Evolutionary conservation across 2,113 vertebrate species (phyloP), one percentile per base, ranked within the genome.

Genomic region (Lucifuga dentata): DNA sequence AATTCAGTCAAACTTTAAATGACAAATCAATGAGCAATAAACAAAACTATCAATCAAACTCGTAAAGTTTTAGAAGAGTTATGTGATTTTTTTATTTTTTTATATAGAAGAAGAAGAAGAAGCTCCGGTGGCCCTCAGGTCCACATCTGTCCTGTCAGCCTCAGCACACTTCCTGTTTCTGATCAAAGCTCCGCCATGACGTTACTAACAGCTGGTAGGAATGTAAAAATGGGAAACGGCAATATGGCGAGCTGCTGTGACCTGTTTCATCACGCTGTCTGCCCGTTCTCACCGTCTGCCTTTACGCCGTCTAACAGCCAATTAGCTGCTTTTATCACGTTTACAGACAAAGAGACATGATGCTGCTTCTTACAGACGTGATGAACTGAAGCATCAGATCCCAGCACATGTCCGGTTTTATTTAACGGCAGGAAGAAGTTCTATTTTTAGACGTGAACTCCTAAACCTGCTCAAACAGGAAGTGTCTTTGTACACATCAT

Each of bases 121-220:
- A 56, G 58, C 20, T 13, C 53, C 11, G 11, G 62, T 59, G 43
- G 66, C 78, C 81, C 77, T 84, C 75, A 44, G 83, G 78, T 80
- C 59, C 76, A 86, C 84, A 79, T 87, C 85, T 90, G 88, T 73
- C 79, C 58, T 2, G 70, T 79, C 87, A 78, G 76, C 76, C 61
- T 82, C 10, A 2, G 32, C 55, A 11, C 61, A 61, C 78, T 78
- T 77, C 73, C 65, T 53, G 51, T 10, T 13, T 21, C 63, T 84
- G 86, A 89, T 86, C 85, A 82, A 89, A 87, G 76, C 82, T 23
- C 61, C 53, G 35, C 29, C 26, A 1, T 46, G 45, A 44, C 62
- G 39, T 52, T 73, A 65, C 71, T 68, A 87, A 70, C 86, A 91
- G 86, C 88, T 88, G 86, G 61, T 40, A 65, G 19, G 64, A 70